Conservation (phyloP, 2,888 invertebrate genomes). For the Callyntrura sp. region DNA sequence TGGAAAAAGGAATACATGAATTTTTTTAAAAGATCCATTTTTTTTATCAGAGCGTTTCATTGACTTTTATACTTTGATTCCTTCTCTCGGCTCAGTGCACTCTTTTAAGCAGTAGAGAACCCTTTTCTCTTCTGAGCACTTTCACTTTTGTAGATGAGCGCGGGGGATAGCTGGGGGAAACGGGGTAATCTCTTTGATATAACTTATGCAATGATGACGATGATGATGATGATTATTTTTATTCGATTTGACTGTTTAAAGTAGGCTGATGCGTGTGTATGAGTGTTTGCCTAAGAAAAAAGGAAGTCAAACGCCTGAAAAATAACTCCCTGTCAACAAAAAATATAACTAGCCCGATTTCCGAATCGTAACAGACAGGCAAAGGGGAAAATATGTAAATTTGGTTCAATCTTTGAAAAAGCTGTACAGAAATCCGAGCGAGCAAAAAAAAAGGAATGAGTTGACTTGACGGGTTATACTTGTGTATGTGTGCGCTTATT, state of each 20-base stretch:
- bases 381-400: neutral
- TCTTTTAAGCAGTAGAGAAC: neutral
- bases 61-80: neutral
- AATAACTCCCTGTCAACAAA: constrained; percentile 14
- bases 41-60: constrained; percentile 35
- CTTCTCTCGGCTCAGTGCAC: constrained; percentile 28
- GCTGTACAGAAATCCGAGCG: neutral
- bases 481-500: too few relatives aligned
- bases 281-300: constrained; percentile 5
- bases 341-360: neutral
- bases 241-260: neutral
- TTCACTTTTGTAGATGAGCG: neutral
- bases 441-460: too few relatives aligned
- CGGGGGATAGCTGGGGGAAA: neutral
- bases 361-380: neutral
- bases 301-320: neutral
- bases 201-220: neutral
- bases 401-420: constrained; percentile 13
- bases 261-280: neutral
- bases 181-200: neutral
- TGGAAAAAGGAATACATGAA: constrained; percentile 24
- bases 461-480: too few relatives aligned
- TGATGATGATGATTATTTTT: neutral
- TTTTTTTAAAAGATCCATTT: neutral
- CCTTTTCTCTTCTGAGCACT: neutral